Conservation (phyloP, 2,888 invertebrate genomes). For the Auanema freiburgensis region DNA sequence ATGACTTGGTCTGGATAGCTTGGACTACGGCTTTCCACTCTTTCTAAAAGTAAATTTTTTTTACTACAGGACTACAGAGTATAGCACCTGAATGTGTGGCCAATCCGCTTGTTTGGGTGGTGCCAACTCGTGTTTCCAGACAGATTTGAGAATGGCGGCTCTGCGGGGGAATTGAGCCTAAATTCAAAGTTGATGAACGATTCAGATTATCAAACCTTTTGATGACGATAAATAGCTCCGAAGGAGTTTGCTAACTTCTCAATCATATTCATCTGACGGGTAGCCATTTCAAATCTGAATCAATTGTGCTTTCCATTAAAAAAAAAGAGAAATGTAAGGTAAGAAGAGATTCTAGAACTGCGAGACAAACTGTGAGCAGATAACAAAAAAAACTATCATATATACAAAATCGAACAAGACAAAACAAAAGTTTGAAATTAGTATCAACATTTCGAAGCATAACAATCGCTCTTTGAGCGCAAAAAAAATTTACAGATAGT, state of each 20-base stretch:
- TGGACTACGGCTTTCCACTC: slow-evolving; percentile 22
- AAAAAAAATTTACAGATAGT: no score
- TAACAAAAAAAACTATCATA: no score
- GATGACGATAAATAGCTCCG: slow-evolving; percentile 55
- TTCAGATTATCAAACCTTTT: slow-evolving; percentile 21
- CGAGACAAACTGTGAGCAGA: no score
- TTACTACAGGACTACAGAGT: no score
- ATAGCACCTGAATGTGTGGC: slow-evolving; percentile 70
- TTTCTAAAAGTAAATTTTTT: neutral
- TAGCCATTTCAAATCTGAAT: slow-evolving; percentile 27
- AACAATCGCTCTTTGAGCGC: no score
- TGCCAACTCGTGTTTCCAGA: slow-evolving; percentile 86
- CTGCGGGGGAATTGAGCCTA: slow-evolving; percentile 51
- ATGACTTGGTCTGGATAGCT: slow-evolving; percentile 41
- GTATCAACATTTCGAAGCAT: no score
- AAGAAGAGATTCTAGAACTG: no score
- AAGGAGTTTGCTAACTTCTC: slow-evolving; percentile 53
- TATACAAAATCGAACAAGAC: no score
- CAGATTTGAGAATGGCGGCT: slow-evolving; percentile 71
- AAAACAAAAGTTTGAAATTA: no score
- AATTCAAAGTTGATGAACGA: neutral
- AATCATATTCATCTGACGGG: slow-evolving; percentile 47
- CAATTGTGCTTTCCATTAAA: no score
- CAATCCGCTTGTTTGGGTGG: slow-evolving; percentile 83
- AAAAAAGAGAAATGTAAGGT: no score